Evolutionary conservation across 2,113 vertebrate species (phyloP).

Genomic region (Nansenia antarctica): DNA sequence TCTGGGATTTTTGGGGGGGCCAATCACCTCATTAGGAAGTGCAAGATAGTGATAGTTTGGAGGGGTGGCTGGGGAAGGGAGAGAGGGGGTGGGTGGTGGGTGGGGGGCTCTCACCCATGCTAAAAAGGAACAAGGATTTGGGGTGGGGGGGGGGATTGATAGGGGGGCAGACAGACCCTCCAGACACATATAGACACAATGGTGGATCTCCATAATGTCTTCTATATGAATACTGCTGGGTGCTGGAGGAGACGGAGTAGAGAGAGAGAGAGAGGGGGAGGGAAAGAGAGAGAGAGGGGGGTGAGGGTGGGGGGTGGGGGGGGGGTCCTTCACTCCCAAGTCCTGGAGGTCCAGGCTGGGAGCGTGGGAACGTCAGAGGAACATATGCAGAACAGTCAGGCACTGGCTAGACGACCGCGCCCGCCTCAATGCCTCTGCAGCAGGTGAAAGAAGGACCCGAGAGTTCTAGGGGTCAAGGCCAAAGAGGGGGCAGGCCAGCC

Average conservation of each 20-base stretch:
- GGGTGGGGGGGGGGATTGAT: conserved; percentile 11
- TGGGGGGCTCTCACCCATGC: background rate
- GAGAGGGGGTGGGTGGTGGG: background rate
- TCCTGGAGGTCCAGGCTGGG: conserved; percentile 34
- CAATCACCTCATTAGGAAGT: conserved; percentile 1
- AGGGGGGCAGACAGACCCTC: conserved; percentile 43
- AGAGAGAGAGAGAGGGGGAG: conserved; percentile 2
- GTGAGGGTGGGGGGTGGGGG: conserved; percentile 18
- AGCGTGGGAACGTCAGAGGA: conserved; percentile 70
- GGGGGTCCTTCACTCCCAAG: too few relatives aligned
- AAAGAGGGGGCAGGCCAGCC: conserved; percentile 53
- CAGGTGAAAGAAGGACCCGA: conserved; percentile 73
- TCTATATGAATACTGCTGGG: conserved; percentile 38
- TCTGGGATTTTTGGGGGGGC: background rate
- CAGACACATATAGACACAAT: conserved; percentile 53
- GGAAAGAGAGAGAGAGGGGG: conserved; percentile 28
- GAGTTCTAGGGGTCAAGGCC: conserved; percentile 85
- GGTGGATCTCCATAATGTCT: conserved; percentile 51
- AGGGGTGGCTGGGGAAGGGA: background rate
- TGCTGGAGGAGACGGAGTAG: background rate
- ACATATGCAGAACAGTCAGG: conserved; percentile 66
- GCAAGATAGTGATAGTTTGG: background rate
- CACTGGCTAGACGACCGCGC: conserved; percentile 66
- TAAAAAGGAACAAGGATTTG: too few relatives aligned
- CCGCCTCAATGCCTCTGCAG: conserved; percentile 65